phyloP scores from a whole-genome alignment of 2,113 vertebrate species.

The Uria aalge region DNA sequence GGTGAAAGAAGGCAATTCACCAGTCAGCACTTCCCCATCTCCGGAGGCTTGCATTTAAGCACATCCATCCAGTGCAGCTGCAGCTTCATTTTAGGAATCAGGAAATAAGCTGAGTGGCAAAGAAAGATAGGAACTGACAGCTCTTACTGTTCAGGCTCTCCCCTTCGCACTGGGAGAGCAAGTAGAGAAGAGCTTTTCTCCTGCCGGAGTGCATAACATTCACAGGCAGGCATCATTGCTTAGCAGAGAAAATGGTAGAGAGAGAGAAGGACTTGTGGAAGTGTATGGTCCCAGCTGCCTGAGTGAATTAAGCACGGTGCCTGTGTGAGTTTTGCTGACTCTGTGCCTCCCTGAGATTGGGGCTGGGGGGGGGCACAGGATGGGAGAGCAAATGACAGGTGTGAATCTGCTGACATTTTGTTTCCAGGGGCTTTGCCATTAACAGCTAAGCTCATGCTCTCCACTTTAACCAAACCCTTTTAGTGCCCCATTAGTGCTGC shows the following conservation, averaged over 20 bases:
- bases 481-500: not conserved
- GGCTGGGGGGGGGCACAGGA: not conserved
- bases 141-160: slow-evolving; percentile 44
- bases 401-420: slow-evolving; percentile 51
- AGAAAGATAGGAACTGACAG: slow-evolving; percentile 59
- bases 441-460: slow-evolving; percentile 12
- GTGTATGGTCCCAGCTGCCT: not conserved
- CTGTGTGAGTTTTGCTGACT: not conserved
- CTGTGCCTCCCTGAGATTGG: fast-evolving
- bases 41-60: slow-evolving; percentile 51
- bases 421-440: slow-evolving; percentile 13
- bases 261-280: slow-evolving; percentile 6
- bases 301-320: not conserved
- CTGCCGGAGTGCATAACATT: not conserved
- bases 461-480: slow-evolving; percentile 8
- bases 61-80: slow-evolving; percentile 61
- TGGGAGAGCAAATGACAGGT: slow-evolving; percentile 15
- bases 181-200: slow-evolving; percentile 49
- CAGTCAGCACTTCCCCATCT: slow-evolving; percentile 59
- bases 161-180: slow-evolving; percentile 8
- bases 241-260: not conserved
- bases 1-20: slow-evolving; percentile 52
- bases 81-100: slow-evolving; percentile 65
- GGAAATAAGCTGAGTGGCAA: slow-evolving; percentile 64
- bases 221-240: not conserved